phyloP scores from a whole-genome alignment of 2,113 vertebrate species.

The Phrynocephalus versicolor region DNA sequence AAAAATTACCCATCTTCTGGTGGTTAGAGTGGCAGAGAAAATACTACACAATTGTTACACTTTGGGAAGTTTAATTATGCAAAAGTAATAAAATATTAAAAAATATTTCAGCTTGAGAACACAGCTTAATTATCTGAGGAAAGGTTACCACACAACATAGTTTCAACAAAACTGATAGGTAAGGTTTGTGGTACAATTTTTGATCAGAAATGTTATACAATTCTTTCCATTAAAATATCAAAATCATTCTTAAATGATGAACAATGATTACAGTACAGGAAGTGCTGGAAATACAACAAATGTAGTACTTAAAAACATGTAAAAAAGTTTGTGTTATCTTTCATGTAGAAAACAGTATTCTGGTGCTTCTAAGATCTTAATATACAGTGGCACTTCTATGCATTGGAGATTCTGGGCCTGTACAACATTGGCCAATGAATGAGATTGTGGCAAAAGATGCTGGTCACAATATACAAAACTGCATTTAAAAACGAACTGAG shows the following conservation, averaged over 20 bases:
- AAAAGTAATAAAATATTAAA: conserved; percentile 53
- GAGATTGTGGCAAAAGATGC: neutral
- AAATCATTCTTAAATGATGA: conserved; percentile 36
- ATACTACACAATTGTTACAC: conserved; percentile 28
- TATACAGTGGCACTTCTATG: conserved; percentile 1
- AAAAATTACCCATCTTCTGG: too few relatives aligned
- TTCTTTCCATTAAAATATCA: conserved; percentile 44
- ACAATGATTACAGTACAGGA: conserved; percentile 49
- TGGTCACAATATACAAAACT: neutral
- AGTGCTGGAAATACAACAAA: conserved; percentile 50
- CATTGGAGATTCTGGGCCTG: neutral
- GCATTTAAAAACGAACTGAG: neutral
- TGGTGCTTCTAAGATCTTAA: conserved; percentile 8
- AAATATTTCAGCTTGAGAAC: conserved; percentile 47
- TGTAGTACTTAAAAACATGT: conserved; percentile 23
- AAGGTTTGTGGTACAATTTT: conserved; percentile 17
- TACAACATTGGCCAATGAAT: conserved; percentile 10
- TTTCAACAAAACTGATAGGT: conserved; percentile 11
- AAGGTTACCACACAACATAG: conserved; percentile 38
- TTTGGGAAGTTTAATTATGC: conserved; percentile 53
- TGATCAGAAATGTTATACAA: conserved; percentile 49
- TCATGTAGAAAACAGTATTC: conserved; percentile 23
- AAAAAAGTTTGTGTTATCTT: neutral
- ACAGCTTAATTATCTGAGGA: conserved; percentile 16
- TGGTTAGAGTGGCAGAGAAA: conserved; percentile 14